A percentile compares a stretch with the other conserved stretches of the same genome.
Conservation (phyloP, 2,797 vertebrate species). For the Urophycis tenuis region DNA sequence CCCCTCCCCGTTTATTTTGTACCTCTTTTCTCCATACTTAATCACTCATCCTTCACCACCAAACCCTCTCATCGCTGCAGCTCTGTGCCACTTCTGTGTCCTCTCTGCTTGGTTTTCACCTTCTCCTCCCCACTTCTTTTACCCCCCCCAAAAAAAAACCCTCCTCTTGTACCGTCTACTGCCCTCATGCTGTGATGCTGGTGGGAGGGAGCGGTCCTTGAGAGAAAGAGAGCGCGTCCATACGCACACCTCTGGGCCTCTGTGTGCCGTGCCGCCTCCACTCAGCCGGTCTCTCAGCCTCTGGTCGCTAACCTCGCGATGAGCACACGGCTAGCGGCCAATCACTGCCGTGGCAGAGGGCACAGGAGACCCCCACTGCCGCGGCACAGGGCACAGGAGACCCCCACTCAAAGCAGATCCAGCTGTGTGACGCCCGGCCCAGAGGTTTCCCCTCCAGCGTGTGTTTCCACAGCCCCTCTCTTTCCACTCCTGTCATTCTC, state of each 20-base stretch:
- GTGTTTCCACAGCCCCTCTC: slow-evolving; percentile 23
- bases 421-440: not conserved
- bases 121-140: slow-evolving; percentile 10
- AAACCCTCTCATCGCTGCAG: slow-evolving; percentile 28
- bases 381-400: slow-evolving; percentile 24
- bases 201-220: slow-evolving; percentile 13
- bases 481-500: slow-evolving; percentile 14
- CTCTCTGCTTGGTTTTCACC: slow-evolving; percentile 15
- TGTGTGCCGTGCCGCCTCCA: slow-evolving; percentile 29
- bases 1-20: not conserved
- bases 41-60: slow-evolving; percentile 27
- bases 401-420: not conserved
- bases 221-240: slow-evolving; percentile 14
- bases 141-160: not conserved
- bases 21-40: slow-evolving; percentile 4
- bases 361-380: slow-evolving; percentile 13
- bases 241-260: slow-evolving; percentile 17
- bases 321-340: slow-evolving; percentile 13
- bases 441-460: slow-evolving; percentile 33
- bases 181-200: slow-evolving; percentile 24
- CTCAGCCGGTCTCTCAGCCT: slow-evolving; percentile 22
- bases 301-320: slow-evolving; percentile 30
- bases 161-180: slow-evolving; percentile 1
- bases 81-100: slow-evolving; percentile 21
- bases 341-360: slow-evolving; percentile 23